Percentiles rank a stretch among this genome's conserved stretches.
Conservation (phyloP, 2,113 vertebrate genomes). For the Phocoena sinus region DNA sequence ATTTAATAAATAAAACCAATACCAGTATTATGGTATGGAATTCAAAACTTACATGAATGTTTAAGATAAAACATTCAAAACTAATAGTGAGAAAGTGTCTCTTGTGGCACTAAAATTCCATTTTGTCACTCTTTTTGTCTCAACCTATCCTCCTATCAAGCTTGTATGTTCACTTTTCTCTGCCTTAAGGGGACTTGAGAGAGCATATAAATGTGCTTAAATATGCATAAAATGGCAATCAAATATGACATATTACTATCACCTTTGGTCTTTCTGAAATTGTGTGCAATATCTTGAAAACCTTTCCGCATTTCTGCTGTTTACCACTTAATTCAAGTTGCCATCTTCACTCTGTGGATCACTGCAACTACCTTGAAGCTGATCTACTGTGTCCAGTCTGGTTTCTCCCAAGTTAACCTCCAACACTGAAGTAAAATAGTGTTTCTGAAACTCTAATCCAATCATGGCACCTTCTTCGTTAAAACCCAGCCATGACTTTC, state of each 20-base stretch:
- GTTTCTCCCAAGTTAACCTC: not conserved
- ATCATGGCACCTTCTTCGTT: not conserved
- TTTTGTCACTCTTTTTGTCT: not conserved
- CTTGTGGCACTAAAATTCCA: not conserved
- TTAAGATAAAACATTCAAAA: not conserved
- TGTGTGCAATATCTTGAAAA: not conserved
- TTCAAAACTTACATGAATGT: not conserved
- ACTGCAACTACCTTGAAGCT: not conserved
- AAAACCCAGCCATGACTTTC: not conserved
- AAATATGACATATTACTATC: not conserved
- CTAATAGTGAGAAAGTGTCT: not conserved
- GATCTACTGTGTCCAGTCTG: not conserved
- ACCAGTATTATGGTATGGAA: not conserved
- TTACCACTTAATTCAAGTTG: not conserved
- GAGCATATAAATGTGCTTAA: not conserved
- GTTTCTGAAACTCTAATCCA: not conserved
- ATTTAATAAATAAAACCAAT: not conserved
- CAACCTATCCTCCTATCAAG: not conserved
- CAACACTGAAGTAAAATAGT: not conserved
- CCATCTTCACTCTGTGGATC: not conserved
- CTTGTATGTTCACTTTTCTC: not conserved
- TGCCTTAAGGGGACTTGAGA: not conserved
- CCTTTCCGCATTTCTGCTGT: not conserved
- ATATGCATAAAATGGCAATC: not conserved
- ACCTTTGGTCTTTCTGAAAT: not conserved